Evolutionary conservation across 2,113 vertebrate species (phyloP).

Genomic region (Sclerurus mexicanus): DNA sequence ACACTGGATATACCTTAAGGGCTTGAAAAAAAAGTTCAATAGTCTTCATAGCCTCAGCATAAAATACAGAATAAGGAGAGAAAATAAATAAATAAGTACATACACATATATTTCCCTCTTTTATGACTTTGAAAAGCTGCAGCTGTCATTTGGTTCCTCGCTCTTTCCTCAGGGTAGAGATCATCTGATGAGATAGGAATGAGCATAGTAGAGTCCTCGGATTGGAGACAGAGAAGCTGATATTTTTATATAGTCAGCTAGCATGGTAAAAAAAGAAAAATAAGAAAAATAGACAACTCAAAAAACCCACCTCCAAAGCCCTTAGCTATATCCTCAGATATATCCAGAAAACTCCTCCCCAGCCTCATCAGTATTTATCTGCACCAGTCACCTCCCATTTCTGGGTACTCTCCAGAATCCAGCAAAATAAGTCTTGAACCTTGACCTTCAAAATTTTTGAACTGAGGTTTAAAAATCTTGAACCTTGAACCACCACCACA

Average conservation of each 20-base stretch:
- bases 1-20: constrained; percentile 47
- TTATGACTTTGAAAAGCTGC: constrained; percentile 45
- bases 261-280: neutral
- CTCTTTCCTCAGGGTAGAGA: constrained; percentile 30
- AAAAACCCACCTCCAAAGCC: neutral
- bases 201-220: neutral
- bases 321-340: neutral
- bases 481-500: neutral
- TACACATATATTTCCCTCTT: constrained; percentile 11
- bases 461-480: neutral
- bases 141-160: constrained; percentile 20
- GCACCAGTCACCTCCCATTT: neutral
- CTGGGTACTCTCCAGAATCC: neutral
- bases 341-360: neutral
- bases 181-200: neutral
- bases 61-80: neutral
- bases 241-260: constrained; percentile 30
- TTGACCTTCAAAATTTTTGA: neutral
- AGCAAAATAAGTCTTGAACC: neutral
- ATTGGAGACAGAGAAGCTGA: neutral
- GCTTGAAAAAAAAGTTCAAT: constrained; percentile 41
- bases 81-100: constrained; percentile 38
- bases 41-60: neutral
- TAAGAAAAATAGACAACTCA: neutral
- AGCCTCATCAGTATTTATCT: neutral